These are phyloP conservation scores for Xanthorhoe designata DNA, from an alignment of 2,888 invertebrate species.

Conservation along the genomic window DNA sequence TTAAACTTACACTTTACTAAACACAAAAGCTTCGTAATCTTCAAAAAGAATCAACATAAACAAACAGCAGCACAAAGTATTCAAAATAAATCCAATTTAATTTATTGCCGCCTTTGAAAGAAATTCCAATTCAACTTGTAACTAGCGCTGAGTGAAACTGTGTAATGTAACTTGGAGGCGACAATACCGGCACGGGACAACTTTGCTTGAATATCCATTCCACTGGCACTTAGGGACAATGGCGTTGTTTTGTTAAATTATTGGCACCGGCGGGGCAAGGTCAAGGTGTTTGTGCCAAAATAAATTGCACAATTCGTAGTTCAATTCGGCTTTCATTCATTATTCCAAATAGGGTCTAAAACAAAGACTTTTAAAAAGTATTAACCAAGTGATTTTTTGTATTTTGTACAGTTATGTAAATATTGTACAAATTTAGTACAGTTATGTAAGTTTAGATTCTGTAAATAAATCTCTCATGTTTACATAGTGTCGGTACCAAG, in stretches of 20 bases:
- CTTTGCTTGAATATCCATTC: slow-evolving; percentile 30
- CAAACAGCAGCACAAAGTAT: not conserved
- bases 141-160: slow-evolving; percentile 13
- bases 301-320: slow-evolving; percentile 15
- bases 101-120: slow-evolving; percentile 14
- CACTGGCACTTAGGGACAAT: slow-evolving; percentile 29
- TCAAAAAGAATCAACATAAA: not conserved
- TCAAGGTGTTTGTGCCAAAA: slow-evolving; percentile 29
- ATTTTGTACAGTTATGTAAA: too few relatives aligned
- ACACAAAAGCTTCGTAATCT: not conserved
- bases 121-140: slow-evolving; percentile 20
- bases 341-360: too few relatives aligned
- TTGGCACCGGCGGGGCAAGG: slow-evolving; percentile 23
- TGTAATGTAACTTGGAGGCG: slow-evolving; percentile 18
- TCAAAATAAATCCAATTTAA: slow-evolving; percentile 13
- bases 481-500: too few relatives aligned
- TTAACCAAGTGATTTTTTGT: too few relatives aligned
- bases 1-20: too few relatives aligned
- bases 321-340: too few relatives aligned
- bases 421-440: too few relatives aligned
- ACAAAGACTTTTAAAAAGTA: too few relatives aligned
- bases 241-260: slow-evolving; percentile 17
- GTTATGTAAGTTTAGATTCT: too few relatives aligned
- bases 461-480: too few relatives aligned
- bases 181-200: slow-evolving; percentile 22